These are phyloP conservation scores for Ptychodera flava DNA, from an alignment of 35 echinoderm and acorn worm species.

Conservation along the genomic window DNA sequence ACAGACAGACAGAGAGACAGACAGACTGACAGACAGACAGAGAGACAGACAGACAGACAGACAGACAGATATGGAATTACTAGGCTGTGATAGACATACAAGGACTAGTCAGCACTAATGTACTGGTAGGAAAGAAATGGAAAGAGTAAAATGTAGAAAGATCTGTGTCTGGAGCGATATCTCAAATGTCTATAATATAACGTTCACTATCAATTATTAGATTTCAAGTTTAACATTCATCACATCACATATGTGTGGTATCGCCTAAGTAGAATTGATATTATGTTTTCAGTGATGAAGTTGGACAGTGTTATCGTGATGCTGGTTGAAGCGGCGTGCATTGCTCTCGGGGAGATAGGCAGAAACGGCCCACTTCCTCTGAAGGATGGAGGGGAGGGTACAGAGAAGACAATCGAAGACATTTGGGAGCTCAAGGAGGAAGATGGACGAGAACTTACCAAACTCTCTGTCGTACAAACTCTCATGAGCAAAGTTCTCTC, in stretches of 20 bases:
- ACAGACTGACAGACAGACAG: too few relatives aligned
- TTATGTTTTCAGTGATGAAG: background rate
- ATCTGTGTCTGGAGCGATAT: background rate
- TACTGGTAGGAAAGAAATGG: too few relatives aligned
- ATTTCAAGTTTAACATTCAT: too few relatives aligned
- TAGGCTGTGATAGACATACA: too few relatives aligned
- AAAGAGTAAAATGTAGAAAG: background rate
- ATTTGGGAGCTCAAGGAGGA: background rate
- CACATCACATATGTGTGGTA: too few relatives aligned
- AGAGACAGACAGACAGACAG: background rate
- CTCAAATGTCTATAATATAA: too few relatives aligned
- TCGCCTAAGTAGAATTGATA: too few relatives aligned
- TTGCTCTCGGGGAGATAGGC: background rate
- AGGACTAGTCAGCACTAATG: too few relatives aligned
- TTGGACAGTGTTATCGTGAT: background rate
- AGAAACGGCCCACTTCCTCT: background rate
- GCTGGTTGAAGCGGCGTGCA: constrained; percentile 2
- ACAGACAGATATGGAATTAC: background rate
- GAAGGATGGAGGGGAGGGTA: background rate
- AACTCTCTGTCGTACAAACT: background rate
- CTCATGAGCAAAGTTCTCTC: background rate
- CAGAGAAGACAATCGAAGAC: background rate
- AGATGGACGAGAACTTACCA: background rate
- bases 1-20: too few relatives aligned
- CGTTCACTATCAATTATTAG: too few relatives aligned